Base-by-base conservation (phyloP, 2,113 vertebrate genomes). In the Platichthys flesus region DNA sequence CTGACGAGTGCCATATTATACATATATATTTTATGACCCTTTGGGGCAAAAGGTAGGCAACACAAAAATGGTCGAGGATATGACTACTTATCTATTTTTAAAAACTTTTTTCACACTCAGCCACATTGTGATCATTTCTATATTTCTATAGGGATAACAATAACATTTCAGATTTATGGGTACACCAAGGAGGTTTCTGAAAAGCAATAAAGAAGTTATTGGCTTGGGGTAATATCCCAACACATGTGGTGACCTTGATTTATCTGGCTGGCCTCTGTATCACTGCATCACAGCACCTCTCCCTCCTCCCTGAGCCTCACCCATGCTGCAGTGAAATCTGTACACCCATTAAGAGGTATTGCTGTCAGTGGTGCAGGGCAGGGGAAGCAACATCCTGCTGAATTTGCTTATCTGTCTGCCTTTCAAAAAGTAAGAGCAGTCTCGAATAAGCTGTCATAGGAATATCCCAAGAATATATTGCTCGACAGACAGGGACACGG, bases 121-220 rank as follows among this genome's bases (percentile, higher is more conserved):
- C 4, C 51, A 67, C 79, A 60, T 45, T 31, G 31, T 31, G 54
- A 76, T 75, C 56, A 54, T 80, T 82, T 37, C 66, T 74, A 62
- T 67, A 37, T 84, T 85, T 89, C 84, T 87, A 67, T 79, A 84
- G 81, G 78, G 77, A 85, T 85, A 88, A 88, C 78, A 82, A 86
- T 82, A 87, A 80, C 84, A 78, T 88, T 79, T 83, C 65, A 79
- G 81, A 91, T 93, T 93, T 88, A 93, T 91, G 78, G 83, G 81
- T 85, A 83, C 80, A 73, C 79, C 61, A 55, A 68, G 76, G 83
- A 91, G 81, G 87, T 87, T 81, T 91, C 76, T 3, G 47, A 90
- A 89, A 94, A 91, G 93, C 93, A 93, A 93, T 93, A 94, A 91
- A 92, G 51, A 83, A 90, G 88, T 92, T 92, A 93, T 94, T 92